Conservation (phyloP, 2,797 vertebrate genomes). For the Bryconaethiops microstoma region DNA sequence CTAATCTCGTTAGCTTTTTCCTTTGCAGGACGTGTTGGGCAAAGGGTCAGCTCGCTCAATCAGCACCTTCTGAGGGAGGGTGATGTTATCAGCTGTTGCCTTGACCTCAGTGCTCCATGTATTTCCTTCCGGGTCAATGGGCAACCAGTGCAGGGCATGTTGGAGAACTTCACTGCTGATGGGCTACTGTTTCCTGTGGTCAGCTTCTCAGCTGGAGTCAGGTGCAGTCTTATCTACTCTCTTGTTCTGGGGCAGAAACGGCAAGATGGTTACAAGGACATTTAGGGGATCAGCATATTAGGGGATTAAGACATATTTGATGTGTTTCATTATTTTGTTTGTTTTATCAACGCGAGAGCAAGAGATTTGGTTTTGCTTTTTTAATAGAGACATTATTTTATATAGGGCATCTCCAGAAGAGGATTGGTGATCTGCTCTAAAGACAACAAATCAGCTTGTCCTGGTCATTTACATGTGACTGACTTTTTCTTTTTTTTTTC, state of each 20-base stretch:
- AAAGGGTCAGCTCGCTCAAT: slow-evolving; percentile 87
- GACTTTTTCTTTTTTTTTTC: neutral
- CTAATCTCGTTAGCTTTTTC: too few relatives aligned
- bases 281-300: too few relatives aligned
- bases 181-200: slow-evolving; percentile 91
- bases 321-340: too few relatives aligned
- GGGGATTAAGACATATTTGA: too few relatives aligned
- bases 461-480: too few relatives aligned
- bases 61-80: slow-evolving; percentile 87
- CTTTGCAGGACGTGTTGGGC: slow-evolving; percentile 84
- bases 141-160: slow-evolving; percentile 95
- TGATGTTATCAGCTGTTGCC: slow-evolving; percentile 94
- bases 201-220: slow-evolving; percentile 95
- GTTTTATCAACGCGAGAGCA: too few relatives aligned
- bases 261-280: neutral
- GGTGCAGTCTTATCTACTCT: slow-evolving; percentile 72
- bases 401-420: too few relatives aligned
- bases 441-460: too few relatives aligned
- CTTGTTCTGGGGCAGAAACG: neutral
- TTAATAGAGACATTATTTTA: too few relatives aligned
- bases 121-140: slow-evolving; percentile 96
- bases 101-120: slow-evolving; percentile 87
- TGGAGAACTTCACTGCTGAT: slow-evolving; percentile 89
- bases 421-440: too few relatives aligned
- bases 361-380: too few relatives aligned